These are phyloP conservation scores for Notothenia coriiceps DNA, from an alignment of 2,113 vertebrate genomes.

Conservation along the genomic window DNA sequence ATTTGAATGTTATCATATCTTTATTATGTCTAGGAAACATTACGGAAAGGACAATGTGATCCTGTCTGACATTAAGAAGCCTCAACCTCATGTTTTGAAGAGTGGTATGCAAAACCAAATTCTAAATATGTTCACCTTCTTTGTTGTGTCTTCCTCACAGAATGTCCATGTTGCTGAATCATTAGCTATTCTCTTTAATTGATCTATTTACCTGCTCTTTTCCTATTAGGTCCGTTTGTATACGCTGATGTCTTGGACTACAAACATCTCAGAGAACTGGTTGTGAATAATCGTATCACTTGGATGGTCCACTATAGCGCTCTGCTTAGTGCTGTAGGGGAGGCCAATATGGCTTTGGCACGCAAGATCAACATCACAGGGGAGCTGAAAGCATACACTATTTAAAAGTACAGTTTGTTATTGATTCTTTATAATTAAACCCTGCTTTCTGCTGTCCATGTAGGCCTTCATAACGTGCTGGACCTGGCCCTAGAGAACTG, in stretches of 20 bases:
- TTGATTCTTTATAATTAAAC: background rate
- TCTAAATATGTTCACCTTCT: background rate
- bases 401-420: background rate
- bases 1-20: conserved; percentile 1
- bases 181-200: background rate
- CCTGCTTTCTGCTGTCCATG: conserved; percentile 18
- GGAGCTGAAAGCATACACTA: conserved; percentile 19
- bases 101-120: conserved; percentile 72
- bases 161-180: background rate
- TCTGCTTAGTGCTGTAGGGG: conserved; percentile 83
- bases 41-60: conserved; percentile 85
- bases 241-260: conserved; percentile 86
- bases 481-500: conserved; percentile 85
- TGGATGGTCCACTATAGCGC: conserved; percentile 87
- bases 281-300: conserved; percentile 83
- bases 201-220: background rate
- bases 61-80: conserved; percentile 86
- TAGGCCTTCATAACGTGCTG: conserved; percentile 85
- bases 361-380: conserved; percentile 87
- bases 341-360: conserved; percentile 83
- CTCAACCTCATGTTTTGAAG: conserved; percentile 73
- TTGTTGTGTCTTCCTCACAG: background rate
- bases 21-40: conserved; percentile 70
- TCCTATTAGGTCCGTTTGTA: conserved; percentile 81
- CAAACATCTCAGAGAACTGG: conserved; percentile 82